A percentile compares a stretch with the other conserved stretches of the same genome.
Evolutionary conservation across 2,888 invertebrate genomes (phyloP).

Genomic region (Leptogaster cylindrica): DNA sequence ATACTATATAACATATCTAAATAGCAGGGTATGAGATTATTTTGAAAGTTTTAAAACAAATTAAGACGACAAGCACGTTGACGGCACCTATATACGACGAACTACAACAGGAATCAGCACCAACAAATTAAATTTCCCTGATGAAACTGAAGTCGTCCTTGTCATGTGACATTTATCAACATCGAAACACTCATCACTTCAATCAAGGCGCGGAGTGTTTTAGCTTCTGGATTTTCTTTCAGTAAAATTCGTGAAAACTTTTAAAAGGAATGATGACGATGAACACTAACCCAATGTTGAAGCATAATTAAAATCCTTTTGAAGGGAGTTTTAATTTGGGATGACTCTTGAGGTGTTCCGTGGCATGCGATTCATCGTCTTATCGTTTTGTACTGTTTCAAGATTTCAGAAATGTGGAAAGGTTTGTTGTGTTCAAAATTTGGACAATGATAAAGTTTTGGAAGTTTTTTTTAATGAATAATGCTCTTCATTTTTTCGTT

Average conservation of each 20-base stretch:
- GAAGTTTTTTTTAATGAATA: too few relatives aligned
- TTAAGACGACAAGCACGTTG: slow-evolving; percentile 24
- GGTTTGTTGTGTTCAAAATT: too few relatives aligned
- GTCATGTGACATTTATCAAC: slow-evolving; percentile 31
- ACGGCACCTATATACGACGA: not conserved
- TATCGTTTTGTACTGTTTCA: slow-evolving; percentile 14
- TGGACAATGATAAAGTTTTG: too few relatives aligned
- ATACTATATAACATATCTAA: too few relatives aligned
- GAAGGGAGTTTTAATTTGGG: not conserved
- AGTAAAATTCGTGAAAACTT: not conserved
- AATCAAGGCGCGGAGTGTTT: slow-evolving; percentile 23
- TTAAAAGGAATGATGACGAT: slow-evolving; percentile 8
- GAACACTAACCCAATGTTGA: slow-evolving; percentile 3
- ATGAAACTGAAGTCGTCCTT: not conserved
- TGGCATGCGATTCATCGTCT: slow-evolving; percentile 5
- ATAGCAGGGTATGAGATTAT: too few relatives aligned
- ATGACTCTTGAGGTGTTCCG: slow-evolving; percentile 17
- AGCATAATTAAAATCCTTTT: slow-evolving; percentile 33
- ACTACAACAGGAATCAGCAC: slow-evolving; percentile 21
- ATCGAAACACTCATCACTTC: slow-evolving; percentile 37
- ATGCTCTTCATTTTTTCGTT: too few relatives aligned
- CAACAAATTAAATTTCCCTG: slow-evolving; percentile 32
- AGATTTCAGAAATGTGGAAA: too few relatives aligned
- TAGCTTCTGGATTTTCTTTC: not conserved
- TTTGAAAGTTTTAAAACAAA: slow-evolving; percentile 36